Evolutionary conservation across 2,888 invertebrate species (phyloP), one percentile per base, ranked within the genome.

Genomic region (Cordilura impudica): DNA sequence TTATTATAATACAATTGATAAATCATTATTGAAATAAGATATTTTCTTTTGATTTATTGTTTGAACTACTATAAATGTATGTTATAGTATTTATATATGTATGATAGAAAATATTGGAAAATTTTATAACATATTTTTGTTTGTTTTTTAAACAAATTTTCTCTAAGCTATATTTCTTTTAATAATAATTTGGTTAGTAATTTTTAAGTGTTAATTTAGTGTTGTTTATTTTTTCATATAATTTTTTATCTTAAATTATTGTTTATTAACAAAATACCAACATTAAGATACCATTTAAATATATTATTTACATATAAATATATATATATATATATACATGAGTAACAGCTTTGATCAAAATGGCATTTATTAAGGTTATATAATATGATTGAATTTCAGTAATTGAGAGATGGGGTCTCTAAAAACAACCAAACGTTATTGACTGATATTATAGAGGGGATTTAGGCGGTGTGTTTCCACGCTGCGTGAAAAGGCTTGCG

Each of bases 61-160:
- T 39, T 61, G 39, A 47, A 39, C 19, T 61, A 56, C 26, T 54
- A 43, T 35, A 39, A 31, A 29, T 54, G 60, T 45, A 60, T 65
- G 65, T 45, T 47, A 14, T 39, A 53, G 16, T 60, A 53, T 70
- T 51, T 69, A 73, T 73, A 23, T 60, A 35, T 73, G 35, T 70
- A 45, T 45, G 65, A 49, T 66, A 74, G 66, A 79, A 78, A 78
- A 66, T 56, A 21, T 61, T 74, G 56, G 10, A 21, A 45, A 63
- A 26, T 54, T 61, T 43, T 6, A 4, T 39, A 39, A 39, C 35
- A 39, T 61, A 12, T 71, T 4, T 45, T 45, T 12, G 51, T 6
- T 43, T 56, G 63, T 61, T 53, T n/a, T 74, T 74, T 60, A 43
- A 67, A 67, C 67, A 67, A 61, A 54, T 75, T 75, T 54, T 6